phyloP scores from a whole-genome alignment of 2,888 invertebrate genomes.

The Cylindroiulus punctatus region DNA sequence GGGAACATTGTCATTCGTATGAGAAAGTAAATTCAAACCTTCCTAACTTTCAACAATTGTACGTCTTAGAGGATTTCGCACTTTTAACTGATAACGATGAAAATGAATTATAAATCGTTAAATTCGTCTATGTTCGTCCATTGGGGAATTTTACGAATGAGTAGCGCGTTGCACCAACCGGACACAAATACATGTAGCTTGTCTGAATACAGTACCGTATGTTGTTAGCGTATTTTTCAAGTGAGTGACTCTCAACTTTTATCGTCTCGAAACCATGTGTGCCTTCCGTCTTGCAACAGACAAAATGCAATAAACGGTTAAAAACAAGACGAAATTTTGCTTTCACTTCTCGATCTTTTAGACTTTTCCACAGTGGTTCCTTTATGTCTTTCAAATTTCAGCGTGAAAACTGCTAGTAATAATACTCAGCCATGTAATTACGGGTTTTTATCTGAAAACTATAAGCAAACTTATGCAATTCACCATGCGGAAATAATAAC shows the following conservation, averaged over 20 bases:
- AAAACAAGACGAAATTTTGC: conserved; percentile 17
- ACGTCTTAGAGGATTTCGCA: background rate
- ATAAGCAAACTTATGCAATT: conserved; percentile 13
- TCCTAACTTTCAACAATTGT: conserved; percentile 43
- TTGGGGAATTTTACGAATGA: conserved; percentile 22
- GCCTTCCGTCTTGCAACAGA: background rate
- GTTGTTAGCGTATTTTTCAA: conserved; percentile 46
- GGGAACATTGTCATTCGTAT: background rate
- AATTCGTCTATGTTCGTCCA: background rate
- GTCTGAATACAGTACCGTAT: too few species aligned
- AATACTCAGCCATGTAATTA: background rate
- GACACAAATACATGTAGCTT: background rate
- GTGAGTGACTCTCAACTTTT: conserved; percentile 21
- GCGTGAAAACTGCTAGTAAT: conserved; percentile 1
- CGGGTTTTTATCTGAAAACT: background rate
- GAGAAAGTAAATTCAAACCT: conserved; percentile 31
- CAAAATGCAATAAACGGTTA: background rate
- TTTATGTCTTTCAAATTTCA: background rate
- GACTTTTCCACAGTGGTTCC: too few species aligned
- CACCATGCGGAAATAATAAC: background rate
- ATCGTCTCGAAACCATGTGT: background rate
- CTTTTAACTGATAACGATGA: conserved; percentile 25
- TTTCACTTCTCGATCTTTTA: background rate
- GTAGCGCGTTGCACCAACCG: conserved; percentile 12
- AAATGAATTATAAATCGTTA: conserved; percentile 50